A percentile compares a stretch with the other conserved stretches of the same genome.
Evolutionary conservation across 1,140 invertebrate species (phyloP).

Genomic region (Mizuhopecten yessoensis): DNA sequence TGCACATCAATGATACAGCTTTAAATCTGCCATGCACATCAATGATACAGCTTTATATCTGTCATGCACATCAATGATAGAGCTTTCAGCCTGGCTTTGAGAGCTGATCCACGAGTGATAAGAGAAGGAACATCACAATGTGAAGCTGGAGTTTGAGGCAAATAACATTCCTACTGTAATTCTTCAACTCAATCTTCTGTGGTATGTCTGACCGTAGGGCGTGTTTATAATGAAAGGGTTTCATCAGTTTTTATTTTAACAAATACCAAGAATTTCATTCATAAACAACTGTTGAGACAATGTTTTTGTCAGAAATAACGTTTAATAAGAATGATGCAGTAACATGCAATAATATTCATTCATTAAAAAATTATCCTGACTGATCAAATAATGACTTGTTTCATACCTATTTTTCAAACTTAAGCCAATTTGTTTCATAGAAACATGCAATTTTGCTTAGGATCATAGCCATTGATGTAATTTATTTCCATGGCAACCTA

Average conservation of each 20-base stretch:
- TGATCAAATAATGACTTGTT: no score
- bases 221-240: not conserved
- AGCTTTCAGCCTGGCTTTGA: not conserved
- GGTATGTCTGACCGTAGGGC: not conserved
- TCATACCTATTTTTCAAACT: no score
- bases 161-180: not conserved
- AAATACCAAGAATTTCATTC: slow-evolving; percentile 33
- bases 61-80: not conserved
- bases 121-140: not conserved
- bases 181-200: not conserved
- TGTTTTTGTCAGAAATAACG: not conserved
- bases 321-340: not conserved
- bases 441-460: no score
- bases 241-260: not conserved
- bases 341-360: not conserved
- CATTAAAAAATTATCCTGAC: not conserved
- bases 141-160: no score
- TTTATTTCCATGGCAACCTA: no score
- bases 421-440: no score
- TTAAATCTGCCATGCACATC: no score
- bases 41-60: not conserved
- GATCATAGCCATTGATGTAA: no score
- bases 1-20: no score
- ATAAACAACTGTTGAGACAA: not conserved
- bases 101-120: not conserved